Percentiles rank a stretch among this genome's conserved stretches.
Conservation (phyloP, 2,888 invertebrate species). For the Chaetoderma sp. region DNA sequence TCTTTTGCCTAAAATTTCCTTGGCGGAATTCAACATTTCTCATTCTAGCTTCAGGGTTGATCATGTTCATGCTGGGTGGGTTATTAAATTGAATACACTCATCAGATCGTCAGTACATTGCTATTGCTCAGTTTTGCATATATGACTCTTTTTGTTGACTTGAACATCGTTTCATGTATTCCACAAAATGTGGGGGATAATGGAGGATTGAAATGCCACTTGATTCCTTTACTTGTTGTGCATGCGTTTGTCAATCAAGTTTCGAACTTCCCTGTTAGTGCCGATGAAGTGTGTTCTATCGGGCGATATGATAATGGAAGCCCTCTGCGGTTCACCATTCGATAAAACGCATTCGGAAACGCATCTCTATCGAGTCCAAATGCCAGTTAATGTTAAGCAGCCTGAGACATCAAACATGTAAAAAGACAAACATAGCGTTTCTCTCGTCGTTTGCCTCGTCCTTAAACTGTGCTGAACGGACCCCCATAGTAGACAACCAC, state of each 20-base stretch:
- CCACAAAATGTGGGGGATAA: slow-evolving; percentile 37
- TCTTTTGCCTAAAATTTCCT: no score
- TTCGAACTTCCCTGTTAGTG: slow-evolving; percentile 14
- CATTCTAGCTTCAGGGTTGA: no score
- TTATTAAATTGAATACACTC: slow-evolving; percentile 31
- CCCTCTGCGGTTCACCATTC: slow-evolving; percentile 33
- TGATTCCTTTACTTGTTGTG: slow-evolving; percentile 26
- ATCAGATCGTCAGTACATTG: slow-evolving; percentile 35
- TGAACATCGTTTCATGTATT: slow-evolving; percentile 36
- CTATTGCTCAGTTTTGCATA: slow-evolving; percentile 28
- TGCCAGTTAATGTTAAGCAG: slow-evolving; percentile 36
- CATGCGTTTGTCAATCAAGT: no score
- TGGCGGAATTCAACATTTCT: no score
- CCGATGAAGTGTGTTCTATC: slow-evolving; percentile 35
- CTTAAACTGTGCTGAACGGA: slow-evolving; percentile 32
- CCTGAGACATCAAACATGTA: slow-evolving; percentile 31
- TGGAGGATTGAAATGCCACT: slow-evolving; percentile 40
- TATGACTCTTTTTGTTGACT: slow-evolving; percentile 36
- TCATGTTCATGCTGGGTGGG: no score
- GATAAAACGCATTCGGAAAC: no score
- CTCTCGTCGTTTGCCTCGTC: slow-evolving; percentile 27
- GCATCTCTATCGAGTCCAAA: slow-evolving; percentile 30
- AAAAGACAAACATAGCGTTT: slow-evolving; percentile 38
- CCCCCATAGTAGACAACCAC: slow-evolving; percentile 30
- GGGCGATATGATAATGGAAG: slow-evolving; percentile 30